Base-by-base conservation (phyloP, 2,113 vertebrate genomes). In the Naja naja region DNA sequence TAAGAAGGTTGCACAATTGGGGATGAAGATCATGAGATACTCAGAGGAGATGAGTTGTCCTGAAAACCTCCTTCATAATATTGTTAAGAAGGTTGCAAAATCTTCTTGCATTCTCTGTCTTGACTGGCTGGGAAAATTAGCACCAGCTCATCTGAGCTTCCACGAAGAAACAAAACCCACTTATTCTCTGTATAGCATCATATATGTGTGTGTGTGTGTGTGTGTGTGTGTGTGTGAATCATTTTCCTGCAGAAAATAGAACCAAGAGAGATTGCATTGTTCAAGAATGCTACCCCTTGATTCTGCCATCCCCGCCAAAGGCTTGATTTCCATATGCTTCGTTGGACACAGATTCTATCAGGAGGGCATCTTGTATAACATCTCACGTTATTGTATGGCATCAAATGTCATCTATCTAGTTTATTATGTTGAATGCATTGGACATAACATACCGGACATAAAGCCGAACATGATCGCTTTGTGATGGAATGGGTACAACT, bases 401-500 rank as follows among this genome's bases (percentile, higher is more conserved):
- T 86, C 85, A 55, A 93, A 93, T 85, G 74, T 86, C 58, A 93
- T 90, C 53, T 58, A 85, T 93, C 92, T 53, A 90, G 60, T 25
- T 6, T 52, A 60, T 34, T 86, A 90, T 18, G 69, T 90, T 49
- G 54, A 90, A 90, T 60, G 74, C 58, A 90, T 60, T 90, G 92
- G 92, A 93, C n/a, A 85, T 93, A 93, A 93, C 60, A 55, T 86
- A 60, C 88, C 6, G 74, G 92, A 86, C 88, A 90, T 49, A 85
- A 93, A 93, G 88, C 74, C 53, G 54, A 90, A 89, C 92, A 90
- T 34, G 54, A 89, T 85, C 54, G 18, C 27, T 92, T 58, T 85
- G 74, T 60, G 45, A 86, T 93, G 54, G 74, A 93, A 90, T 86
- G 92, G 74, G n/a, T 52, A 93, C 92, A 93, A 86, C 69, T 93